Base-by-base conservation (phyloP, 2,888 invertebrate species). In the Rutpela maculata region DNA sequence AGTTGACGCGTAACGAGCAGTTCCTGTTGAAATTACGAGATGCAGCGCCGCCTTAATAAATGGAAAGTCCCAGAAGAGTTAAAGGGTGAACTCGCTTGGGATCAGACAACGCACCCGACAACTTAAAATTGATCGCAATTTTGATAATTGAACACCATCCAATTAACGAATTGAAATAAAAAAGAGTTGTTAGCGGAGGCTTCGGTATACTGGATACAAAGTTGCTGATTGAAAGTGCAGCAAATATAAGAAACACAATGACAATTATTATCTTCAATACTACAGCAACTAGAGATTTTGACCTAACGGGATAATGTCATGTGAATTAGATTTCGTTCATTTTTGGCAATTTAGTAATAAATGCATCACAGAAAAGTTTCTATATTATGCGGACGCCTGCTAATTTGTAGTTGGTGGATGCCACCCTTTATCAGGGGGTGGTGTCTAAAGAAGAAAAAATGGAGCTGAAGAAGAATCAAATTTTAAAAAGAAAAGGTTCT, bases 1-100 rank as follows among this genome's bases (percentile, higher is more conserved):
- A 86, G 83, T 85, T 83, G 86, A 74, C 86, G 82, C 74, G 81
- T 77, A 84, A 86, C 84, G 84, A 82, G 83, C 84, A 82, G 77
- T 84, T 83, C 82, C 65, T 43, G 59, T 83, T 83, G 85, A 85
- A 86, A 84, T 84, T 85, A 82, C 80, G 77, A 78, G 81, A 84
- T 80, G 81, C 81, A 68, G 18, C 74, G 83, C 76, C 79, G 78
- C 80, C 80, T 80, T 83, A 84, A 83, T 84, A 84, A 85, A 84
- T 84, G 62, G 50, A 82, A 81, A 74, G 69, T 76, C 81, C 78
- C 80, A 77, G 62, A 31, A 38, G 66, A 75, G 63, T 75, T 18
- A 67, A 73, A 67, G 77, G 79, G 73, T 77, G 75, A 69, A 74
- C 26, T 55, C 68, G 22, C 63, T 15, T 26, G 74, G 74, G 74